Evolutionary conservation across 2,113 vertebrate genomes (phyloP), one percentile per base, ranked within the genome.

Genomic region (Regulus satrapa): DNA sequence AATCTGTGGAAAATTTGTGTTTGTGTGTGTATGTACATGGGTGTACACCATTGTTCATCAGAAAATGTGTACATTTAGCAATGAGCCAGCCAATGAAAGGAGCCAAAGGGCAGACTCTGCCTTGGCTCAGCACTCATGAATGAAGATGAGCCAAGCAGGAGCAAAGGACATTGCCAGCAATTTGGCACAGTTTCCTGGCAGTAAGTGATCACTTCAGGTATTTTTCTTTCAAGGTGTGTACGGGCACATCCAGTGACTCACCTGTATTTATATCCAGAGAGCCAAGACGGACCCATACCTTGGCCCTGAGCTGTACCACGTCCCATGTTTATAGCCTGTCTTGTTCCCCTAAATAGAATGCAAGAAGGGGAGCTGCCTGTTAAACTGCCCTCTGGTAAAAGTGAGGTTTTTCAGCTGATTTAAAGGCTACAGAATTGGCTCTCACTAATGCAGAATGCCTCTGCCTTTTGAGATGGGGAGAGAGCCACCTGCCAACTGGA

Each of bases 201-300:
- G 56, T 48, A 91, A 80, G 59, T 48, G 85, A 96, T 94, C 92
- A 96, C 54, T 95, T 95, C 84, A 93, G 78, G 71, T 96, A 78
- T 92, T 94, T 97, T 92, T 93, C 89, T 96, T 95, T 96, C 93
- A 92, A 96, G 89, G 95, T 97, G 94, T 97, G 97, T 95, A 97
- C 2, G 3, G 96, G 91, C 96, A 95, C 82, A 96, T 94, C 85
- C 94, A 96, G 66, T 96, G 96, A 97, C 95, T 97, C 96, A 97
- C 95, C 85, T 95, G 92, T 95, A 96, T 97, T 97, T 97, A 79
- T 85, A 83, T 43, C 63, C 46, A 88, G 81, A 77, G 40, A 95
- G 93, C 85, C 91, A 94, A 76, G 64, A 82, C 0, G 1, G 95
- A 95, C 89, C 82, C 62, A 40, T 95, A 32, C 62, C 54, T 93